Evolutionary conservation across 2,797 vertebrate genomes (phyloP).

Genomic region (Spheniscus humboldti): DNA sequence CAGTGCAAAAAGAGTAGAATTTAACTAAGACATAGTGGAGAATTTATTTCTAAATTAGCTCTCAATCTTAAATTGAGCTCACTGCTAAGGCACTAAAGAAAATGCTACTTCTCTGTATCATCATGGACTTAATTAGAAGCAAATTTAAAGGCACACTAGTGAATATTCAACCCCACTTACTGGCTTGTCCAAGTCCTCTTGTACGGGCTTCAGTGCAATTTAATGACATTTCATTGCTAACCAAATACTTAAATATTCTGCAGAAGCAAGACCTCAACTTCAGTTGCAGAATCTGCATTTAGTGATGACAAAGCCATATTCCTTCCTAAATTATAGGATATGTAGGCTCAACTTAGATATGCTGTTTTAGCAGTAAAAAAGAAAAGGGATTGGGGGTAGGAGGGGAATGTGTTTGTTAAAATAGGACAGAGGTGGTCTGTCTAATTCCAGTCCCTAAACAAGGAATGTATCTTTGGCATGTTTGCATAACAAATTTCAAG

Average conservation of each 20-base stretch:
- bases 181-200: background rate
- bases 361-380: background rate
- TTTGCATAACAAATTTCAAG: background rate
- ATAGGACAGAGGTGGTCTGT: background rate
- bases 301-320: background rate
- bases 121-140: background rate
- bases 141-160: background rate
- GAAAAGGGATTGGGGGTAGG: rapidly evolving
- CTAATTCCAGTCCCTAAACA: background rate
- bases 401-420: background rate
- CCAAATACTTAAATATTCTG: background rate
- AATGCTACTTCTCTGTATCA: background rate
- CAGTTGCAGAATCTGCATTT: background rate
- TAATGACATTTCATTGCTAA: background rate
- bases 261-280: background rate
- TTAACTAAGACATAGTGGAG: background rate
- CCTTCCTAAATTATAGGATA: background rate
- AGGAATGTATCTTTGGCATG: background rate
- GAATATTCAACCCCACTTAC: background rate
- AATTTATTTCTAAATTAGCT: background rate
- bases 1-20: background rate
- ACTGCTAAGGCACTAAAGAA: background rate
- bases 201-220: background rate
- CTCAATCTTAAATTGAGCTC: background rate
- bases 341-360: background rate